A percentile compares a stretch with the other conserved stretches of the same genome.
phyloP scores from a whole-genome alignment of 1,140 invertebrate species.

The Stenopsyche tienmushanensis region DNA sequence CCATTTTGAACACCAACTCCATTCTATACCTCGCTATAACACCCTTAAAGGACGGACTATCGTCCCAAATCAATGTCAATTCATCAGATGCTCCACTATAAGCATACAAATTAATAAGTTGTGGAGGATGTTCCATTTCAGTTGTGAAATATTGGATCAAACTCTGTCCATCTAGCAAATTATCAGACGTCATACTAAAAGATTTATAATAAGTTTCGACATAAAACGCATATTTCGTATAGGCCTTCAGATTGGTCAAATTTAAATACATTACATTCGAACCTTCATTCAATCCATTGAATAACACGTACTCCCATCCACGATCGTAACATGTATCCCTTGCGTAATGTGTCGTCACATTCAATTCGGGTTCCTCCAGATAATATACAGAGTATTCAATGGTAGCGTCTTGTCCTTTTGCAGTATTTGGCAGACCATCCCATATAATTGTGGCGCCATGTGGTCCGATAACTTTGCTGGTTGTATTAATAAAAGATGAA shows the following conservation, averaged over 20 bases:
- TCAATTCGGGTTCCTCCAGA: slow-evolving; percentile 63
- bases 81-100: slow-evolving; percentile 48
- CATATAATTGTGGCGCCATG: slow-evolving; percentile 54
- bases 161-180: slow-evolving; percentile 52
- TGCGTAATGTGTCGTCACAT: slow-evolving; percentile 73
- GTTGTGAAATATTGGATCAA: slow-evolving; percentile 64
- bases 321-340: slow-evolving; percentile 73
- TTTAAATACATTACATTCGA: slow-evolving; percentile 9
- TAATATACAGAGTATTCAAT: slow-evolving; percentile 73
- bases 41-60: slow-evolving; percentile 65
- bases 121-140: slow-evolving; percentile 58
- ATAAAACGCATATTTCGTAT: slow-evolving; percentile 68
- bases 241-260: slow-evolving; percentile 63
- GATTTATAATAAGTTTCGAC: slow-evolving; percentile 57
- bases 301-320: slow-evolving; percentile 52
- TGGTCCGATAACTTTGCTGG: slow-evolving; percentile 39
- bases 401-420: slow-evolving; percentile 46
- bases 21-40: slow-evolving; percentile 65
- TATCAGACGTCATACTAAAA: slow-evolving; percentile 15
- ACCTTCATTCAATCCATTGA: slow-evolving; percentile 30
- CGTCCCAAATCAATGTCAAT: slow-evolving; percentile 62
- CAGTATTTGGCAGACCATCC: slow-evolving; percentile 47
- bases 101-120: slow-evolving; percentile 55
- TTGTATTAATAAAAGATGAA: slow-evolving; percentile 44
- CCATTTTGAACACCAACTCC: slow-evolving; percentile 46